These are phyloP conservation scores for Anoncus sp. DNA, from an alignment of 2,888 invertebrate species.

Conservation along the genomic window DNA sequence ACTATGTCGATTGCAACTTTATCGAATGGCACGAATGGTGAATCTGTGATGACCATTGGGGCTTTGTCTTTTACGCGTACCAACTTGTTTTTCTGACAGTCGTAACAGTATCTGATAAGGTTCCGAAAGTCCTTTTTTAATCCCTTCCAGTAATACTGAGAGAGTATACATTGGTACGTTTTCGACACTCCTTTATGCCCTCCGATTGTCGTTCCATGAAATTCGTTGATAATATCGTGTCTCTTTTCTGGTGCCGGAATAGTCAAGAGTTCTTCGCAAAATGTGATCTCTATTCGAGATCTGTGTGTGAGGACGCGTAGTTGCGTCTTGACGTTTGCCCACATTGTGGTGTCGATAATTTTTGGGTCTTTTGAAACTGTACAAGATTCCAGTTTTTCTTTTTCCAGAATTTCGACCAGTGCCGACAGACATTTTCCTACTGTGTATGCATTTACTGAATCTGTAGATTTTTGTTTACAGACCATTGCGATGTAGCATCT, in stretches of 20 bases:
- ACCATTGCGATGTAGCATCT: neutral
- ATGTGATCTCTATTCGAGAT: too few species aligned
- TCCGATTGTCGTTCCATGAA: constrained; percentile 38
- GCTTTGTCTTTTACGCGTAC: constrained; percentile 40
- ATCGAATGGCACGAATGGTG: constrained; percentile 28
- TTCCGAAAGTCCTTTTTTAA: constrained; percentile 6
- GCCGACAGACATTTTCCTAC: neutral
- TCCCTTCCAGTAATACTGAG: neutral
- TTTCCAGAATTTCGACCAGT: neutral
- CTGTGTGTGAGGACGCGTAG: too few species aligned
- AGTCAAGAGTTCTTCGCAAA: constrained; percentile 26
- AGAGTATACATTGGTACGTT: neutral
- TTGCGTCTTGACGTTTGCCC: too few species aligned
- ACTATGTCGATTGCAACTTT: constrained; percentile 54
- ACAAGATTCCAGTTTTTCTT: constrained; percentile 16
- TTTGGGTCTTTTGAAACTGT: constrained; percentile 19
- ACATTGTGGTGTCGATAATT: neutral
- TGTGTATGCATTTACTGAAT: too few species aligned
- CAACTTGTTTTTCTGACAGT: constrained; percentile 45
- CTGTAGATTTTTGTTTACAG: neutral
- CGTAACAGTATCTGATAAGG: constrained; percentile 17
- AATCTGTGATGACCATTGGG: constrained; percentile 51
- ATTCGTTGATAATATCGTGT: constrained; percentile 36
- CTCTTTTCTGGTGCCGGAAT: constrained; percentile 24
- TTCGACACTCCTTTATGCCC: constrained; percentile 54